Conservation (phyloP, 92 coral and sea anemone genomes). For the Phenganax marumi region DNA sequence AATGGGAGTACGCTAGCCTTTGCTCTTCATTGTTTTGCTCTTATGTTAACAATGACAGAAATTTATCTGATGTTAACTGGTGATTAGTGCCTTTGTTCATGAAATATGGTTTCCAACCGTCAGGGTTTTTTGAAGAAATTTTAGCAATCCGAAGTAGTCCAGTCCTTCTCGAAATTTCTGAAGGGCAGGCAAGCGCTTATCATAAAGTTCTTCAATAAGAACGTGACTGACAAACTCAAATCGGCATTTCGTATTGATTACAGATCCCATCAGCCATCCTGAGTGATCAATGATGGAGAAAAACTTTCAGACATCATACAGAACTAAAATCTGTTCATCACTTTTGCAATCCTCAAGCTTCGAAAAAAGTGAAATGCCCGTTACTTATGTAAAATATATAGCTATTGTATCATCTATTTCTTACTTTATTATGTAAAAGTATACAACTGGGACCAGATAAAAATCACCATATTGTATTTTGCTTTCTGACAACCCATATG, state of each 20-base stretch:
- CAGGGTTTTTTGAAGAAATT: neutral
- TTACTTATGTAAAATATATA: too few relatives aligned
- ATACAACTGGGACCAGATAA: too few relatives aligned
- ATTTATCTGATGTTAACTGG: neutral
- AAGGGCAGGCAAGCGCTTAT: conserved; percentile 20
- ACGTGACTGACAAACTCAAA: conserved; percentile 9
- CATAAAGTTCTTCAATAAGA: too few relatives aligned
- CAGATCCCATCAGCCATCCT: conserved; percentile 37
- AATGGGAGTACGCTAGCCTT: neutral
- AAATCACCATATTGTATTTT: too few relatives aligned
- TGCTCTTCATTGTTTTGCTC: neutral
- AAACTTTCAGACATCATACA: neutral
- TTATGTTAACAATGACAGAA: neutral
- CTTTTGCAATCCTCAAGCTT: neutral
- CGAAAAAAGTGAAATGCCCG: neutral
- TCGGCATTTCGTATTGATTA: conserved; percentile 10
- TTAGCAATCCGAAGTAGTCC: conserved; percentile 25
- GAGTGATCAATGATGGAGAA: conserved; percentile 20
- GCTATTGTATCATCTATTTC: too few relatives aligned
- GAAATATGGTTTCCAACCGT: neutral
- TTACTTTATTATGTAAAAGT: too few relatives aligned
- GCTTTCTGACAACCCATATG: too few relatives aligned
- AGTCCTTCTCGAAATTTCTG: conserved; percentile 28
- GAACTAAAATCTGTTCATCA: neutral
- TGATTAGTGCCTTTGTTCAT: neutral